These are phyloP conservation scores for Cataglyphis cursor DNA, from an alignment of 2,888 invertebrate species.

Conservation along the genomic window DNA sequence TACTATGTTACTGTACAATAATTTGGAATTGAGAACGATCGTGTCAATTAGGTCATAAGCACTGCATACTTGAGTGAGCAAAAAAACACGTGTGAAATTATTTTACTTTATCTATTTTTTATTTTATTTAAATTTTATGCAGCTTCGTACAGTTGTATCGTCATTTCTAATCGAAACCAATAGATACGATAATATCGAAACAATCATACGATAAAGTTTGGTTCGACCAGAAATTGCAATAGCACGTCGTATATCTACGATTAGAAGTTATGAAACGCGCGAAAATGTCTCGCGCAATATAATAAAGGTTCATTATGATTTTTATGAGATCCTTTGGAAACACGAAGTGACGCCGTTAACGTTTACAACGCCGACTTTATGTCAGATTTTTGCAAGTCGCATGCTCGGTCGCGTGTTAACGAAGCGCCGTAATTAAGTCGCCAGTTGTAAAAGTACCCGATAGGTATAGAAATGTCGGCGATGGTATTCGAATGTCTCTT, in stretches of 20 bases:
- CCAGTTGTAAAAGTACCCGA: slow-evolving; percentile 67
- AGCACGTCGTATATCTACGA: background rate
- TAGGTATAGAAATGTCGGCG: slow-evolving; percentile 25
- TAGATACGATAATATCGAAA: background rate
- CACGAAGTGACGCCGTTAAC: slow-evolving; percentile 56
- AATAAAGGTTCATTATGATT: slow-evolving; percentile 22
- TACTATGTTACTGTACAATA: slow-evolving; percentile 53
- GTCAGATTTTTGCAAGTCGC: slow-evolving; percentile 61
- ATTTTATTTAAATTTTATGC: background rate
- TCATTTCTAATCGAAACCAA: background rate
- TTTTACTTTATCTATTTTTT: background rate
- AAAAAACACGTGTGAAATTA: background rate
- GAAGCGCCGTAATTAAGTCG: slow-evolving; percentile 70
- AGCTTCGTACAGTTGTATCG: background rate
- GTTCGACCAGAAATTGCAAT: background rate
- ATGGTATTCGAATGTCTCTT: slow-evolving; percentile 19
- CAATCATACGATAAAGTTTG: background rate
- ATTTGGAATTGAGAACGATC: slow-evolving; percentile 21
- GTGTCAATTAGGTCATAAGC: slow-evolving; percentile 3
- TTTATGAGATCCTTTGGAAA: slow-evolving; percentile 10
- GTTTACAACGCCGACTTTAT: slow-evolving; percentile 58
- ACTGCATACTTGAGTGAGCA: background rate
- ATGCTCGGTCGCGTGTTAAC: slow-evolving; percentile 51
- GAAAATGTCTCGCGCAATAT: background rate
- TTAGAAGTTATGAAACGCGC: background rate